Evolutionary conservation across 2,797 vertebrate species (phyloP).

Genomic region (Acanthurus tractus): DNA sequence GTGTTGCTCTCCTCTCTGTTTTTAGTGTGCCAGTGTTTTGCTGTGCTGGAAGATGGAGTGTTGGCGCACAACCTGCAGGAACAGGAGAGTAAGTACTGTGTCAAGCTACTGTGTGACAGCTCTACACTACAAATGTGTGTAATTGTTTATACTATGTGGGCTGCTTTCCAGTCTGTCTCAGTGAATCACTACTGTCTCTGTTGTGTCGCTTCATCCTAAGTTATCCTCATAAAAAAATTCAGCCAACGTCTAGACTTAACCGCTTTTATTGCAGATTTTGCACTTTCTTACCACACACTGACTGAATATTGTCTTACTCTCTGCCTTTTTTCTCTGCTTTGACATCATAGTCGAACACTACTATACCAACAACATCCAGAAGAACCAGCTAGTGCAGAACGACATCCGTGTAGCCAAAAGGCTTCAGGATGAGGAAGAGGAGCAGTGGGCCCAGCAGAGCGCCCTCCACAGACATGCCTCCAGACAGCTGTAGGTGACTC

Average conservation of each 20-base stretch:
- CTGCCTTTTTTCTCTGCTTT: not conserved
- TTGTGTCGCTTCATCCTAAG: not conserved
- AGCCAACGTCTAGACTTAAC: not conserved
- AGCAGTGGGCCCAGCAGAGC: constrained; percentile 62
- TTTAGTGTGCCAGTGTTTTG: constrained; percentile 84
- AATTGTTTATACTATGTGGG: not conserved
- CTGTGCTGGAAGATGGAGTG: constrained; percentile 83
- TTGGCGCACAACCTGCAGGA: constrained; percentile 87
- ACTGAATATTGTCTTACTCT: no score
- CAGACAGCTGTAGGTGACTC: constrained; percentile 72
- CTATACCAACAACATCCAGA: constrained; percentile 87
- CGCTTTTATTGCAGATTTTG: not conserved
- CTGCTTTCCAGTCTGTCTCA: not conserved
- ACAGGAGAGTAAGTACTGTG: constrained; percentile 84
- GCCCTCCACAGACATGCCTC: constrained; percentile 69
- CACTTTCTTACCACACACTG: no score
- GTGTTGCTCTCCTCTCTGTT: constrained; percentile 54
- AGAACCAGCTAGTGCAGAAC: constrained; percentile 86
- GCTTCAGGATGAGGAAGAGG: constrained; percentile 85
- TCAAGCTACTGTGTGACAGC: constrained; percentile 2
- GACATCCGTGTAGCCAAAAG: constrained; percentile 84
- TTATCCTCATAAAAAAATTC: not conserved
- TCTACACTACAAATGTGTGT: not conserved
- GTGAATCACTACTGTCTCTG: not conserved
- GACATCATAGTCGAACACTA: constrained; percentile 82